Evolutionary conservation across 2,888 invertebrate species (phyloP), one percentile per base, ranked within the genome.

Genomic region (Nomada fabriciana): DNA sequence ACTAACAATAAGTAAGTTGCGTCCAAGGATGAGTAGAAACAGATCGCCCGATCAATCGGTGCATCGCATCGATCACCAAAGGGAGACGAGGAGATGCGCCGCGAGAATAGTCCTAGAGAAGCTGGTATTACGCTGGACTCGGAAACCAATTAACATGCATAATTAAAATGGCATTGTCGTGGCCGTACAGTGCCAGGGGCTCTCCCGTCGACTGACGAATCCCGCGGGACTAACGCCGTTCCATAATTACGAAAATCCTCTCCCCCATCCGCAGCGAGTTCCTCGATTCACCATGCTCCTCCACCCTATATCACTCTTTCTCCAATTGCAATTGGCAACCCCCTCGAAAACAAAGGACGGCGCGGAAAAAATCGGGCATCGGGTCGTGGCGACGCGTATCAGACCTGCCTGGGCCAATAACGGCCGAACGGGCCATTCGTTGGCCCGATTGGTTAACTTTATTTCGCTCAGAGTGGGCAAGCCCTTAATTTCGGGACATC

Each of bases 111-210:
- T 89, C 87, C 87, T 89, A 86, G 90, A 90, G 90, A 86, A 86
- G 87, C 89, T 82, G 86, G 86, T 83, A 87, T 88, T 89, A 84
- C 89, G 85, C 82, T 82, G 88, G 90, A 89, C 90, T 89, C 89
- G 86, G 88, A 88, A 89, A 89, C 91, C 90, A 92, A 92, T 92
- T 92, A 92, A 91, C 92, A 91, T 91, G 90, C 89, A 92, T 92
- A 92, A 92, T 92, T 91, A 91, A 92, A 91, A 92, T 89, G 91
- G 89, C 91, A 92, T 91, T 91, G 91, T 91, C 89, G 90, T 89
- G 85, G 90, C 88, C 86, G 85, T 85, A 83, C 86, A 85, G 76
- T 71, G 80, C 86, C 87, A 86, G 84, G 84, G 89, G 89, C 87
- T 89, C 85, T 87, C 87, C 88, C 85, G 88, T 84, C 88, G 87